Evolutionary conservation across 1,140 invertebrate genomes (phyloP).

Genomic region (Teleogryllus occipitalis): DNA sequence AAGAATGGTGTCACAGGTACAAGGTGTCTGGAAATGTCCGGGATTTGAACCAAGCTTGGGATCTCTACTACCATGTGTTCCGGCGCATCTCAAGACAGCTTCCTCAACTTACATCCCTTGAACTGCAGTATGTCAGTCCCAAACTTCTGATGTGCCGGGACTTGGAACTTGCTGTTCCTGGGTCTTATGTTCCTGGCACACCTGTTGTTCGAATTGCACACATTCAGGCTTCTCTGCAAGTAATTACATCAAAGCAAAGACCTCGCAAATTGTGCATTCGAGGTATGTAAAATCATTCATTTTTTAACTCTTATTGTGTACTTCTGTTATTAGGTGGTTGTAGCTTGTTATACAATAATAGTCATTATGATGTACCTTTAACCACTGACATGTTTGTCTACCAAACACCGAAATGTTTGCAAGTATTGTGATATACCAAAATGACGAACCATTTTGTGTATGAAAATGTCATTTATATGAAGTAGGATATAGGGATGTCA

Average conservation of each 20-base stretch:
- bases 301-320: too few relatives aligned
- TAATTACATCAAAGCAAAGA: slow-evolving; percentile 96
- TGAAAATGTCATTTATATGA: too few relatives aligned
- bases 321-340: too few relatives aligned
- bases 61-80: slow-evolving; percentile 97
- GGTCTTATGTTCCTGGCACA: slow-evolving; percentile 87
- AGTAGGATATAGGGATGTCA: too few relatives aligned
- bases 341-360: too few relatives aligned
- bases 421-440: too few relatives aligned
- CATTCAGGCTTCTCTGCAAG: slow-evolving; percentile 76
- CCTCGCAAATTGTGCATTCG: slow-evolving; percentile 90
- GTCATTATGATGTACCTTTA: too few relatives aligned
- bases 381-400: too few relatives aligned
- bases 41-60: slow-evolving; percentile 97
- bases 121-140: slow-evolving; percentile 93
- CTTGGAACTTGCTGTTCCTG: slow-evolving; percentile 89
- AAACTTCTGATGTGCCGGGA: slow-evolving; percentile 81
- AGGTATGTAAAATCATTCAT: slow-evolving; percentile 39
- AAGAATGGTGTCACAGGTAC: slow-evolving; percentile 74
- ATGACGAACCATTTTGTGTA: too few relatives aligned
- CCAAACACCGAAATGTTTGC: too few relatives aligned
- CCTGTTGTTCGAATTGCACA: slow-evolving; percentile 78
- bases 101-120: slow-evolving; percentile 78
- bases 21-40: slow-evolving; percentile 69
- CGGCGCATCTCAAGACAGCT: slow-evolving; percentile 89